phyloP scores from a whole-genome alignment of 2,113 vertebrate genomes.

The Calonectris borealis region DNA sequence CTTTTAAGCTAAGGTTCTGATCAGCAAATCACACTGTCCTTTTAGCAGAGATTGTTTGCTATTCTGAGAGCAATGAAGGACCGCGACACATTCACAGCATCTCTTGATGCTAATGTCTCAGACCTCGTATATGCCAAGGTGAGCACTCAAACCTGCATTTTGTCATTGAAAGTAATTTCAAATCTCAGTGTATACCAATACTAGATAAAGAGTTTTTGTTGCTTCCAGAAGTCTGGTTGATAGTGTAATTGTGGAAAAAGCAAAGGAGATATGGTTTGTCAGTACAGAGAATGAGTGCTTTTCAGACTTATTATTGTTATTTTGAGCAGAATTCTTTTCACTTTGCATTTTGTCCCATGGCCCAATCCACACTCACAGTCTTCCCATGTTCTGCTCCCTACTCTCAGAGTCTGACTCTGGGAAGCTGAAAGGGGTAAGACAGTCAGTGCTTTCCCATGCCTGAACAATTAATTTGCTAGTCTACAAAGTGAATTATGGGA shows the following conservation, averaged over 20 bases:
- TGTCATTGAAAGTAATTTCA: constrained; percentile 34
- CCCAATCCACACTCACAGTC: fast-evolving
- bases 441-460: background rate
- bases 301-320: background rate
- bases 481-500: background rate
- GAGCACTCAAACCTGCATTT: background rate
- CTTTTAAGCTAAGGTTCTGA: background rate
- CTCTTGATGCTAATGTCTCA: constrained; percentile 4
- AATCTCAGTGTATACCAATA: background rate
- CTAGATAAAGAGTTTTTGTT: background rate
- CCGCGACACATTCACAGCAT: background rate
- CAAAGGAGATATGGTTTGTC: background rate
- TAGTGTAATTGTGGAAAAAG: background rate
- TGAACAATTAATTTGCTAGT: background rate
- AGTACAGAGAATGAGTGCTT: background rate
- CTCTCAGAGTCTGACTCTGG: background rate
- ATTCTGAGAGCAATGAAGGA: background rate
- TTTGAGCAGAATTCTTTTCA: background rate
- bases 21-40: background rate
- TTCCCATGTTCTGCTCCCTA: background rate
- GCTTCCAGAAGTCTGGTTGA: background rate
- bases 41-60: background rate
- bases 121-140: background rate
- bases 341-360: background rate
- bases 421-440: background rate